phyloP scores from a whole-genome alignment of 1,140 invertebrate species.

The Drosophila sp. region DNA sequence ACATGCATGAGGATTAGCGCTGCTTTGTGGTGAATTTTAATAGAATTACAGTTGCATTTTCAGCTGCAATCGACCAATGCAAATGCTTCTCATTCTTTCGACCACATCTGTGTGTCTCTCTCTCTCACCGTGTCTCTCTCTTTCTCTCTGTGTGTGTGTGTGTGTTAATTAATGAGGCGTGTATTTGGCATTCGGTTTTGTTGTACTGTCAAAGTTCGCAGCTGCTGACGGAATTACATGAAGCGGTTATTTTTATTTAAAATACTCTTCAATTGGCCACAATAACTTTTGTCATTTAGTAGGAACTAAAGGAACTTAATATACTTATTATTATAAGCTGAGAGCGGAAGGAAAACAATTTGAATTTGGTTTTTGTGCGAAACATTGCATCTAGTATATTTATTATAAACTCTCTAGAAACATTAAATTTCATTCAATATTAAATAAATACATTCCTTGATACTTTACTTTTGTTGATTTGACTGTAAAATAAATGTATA shows the following conservation, averaged over 20 bases:
- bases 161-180: slow-evolving; percentile 61
- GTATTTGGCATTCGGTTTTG: slow-evolving; percentile 38
- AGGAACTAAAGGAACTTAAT: too few species aligned
- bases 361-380: too few species aligned
- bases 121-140: slow-evolving; percentile 1
- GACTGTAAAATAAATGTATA: too few species aligned
- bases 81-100: not conserved
- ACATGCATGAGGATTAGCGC: slow-evolving; percentile 62
- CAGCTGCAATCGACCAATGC: slow-evolving; percentile 35
- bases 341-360: too few species aligned
- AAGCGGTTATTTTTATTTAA: slow-evolving; percentile 14
- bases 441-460: too few species aligned
- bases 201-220: slow-evolving; percentile 36
- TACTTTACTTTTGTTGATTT: too few species aligned
- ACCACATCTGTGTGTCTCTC: slow-evolving; percentile 1
- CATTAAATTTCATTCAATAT: too few species aligned
- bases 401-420: too few species aligned
- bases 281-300: not conserved
- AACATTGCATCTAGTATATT: too few species aligned
- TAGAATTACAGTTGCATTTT: slow-evolving; percentile 70
- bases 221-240: slow-evolving; percentile 22
- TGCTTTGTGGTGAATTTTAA: slow-evolving; percentile 72
- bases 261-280: slow-evolving; percentile 18
- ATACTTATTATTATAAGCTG: too few species aligned
- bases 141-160: slow-evolving; percentile 8